A percentile compares a stretch with the other conserved stretches of the same genome.
These are phyloP conservation scores for Crotalus viridis DNA, from an alignment of 2,113 vertebrate genomes.

Conservation along the genomic window DNA sequence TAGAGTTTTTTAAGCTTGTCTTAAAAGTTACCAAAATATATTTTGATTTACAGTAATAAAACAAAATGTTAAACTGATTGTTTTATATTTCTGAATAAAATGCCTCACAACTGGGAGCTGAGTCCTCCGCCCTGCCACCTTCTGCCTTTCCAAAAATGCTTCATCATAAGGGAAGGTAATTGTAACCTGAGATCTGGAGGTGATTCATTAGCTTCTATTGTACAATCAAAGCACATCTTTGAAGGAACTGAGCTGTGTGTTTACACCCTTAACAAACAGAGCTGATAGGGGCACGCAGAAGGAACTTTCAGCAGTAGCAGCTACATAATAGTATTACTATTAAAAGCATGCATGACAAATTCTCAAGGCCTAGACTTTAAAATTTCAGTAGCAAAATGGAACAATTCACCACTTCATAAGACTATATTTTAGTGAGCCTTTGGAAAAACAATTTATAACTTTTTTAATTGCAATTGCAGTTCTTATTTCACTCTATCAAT, in stretches of 20 bases:
- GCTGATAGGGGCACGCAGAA: conserved; percentile 20
- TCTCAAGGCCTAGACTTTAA: conserved; percentile 11
- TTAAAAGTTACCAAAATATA: conserved; percentile 31
- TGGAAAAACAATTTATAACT: not conserved
- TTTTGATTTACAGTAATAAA: conserved; percentile 40
- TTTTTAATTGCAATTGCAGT: not conserved
- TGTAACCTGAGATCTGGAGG: conserved; percentile 36
- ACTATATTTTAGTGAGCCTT: not conserved
- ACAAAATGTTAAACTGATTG: conserved; percentile 37
- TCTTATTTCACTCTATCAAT: conserved; percentile 1
- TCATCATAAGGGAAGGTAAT: conserved; percentile 35
- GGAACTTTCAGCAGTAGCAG: not conserved
- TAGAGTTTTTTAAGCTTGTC: not conserved
- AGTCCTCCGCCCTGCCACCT: not conserved
- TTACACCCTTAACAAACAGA: conserved; percentile 47
- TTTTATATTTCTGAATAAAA: conserved; percentile 52
- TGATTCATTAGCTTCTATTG: conserved; percentile 50
- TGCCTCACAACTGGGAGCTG: conserved; percentile 20
- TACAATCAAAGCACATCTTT: conserved; percentile 35
- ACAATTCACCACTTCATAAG: conserved; percentile 11
- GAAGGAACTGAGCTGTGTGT: conserved; percentile 31
- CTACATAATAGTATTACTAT: conserved; percentile 16
- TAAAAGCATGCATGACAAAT: not conserved
- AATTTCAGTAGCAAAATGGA: conserved; percentile 8
- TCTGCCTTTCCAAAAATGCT: conserved; percentile 30